phyloP scores from a whole-genome alignment of 37 sponge, comb jelly and placozoan genomes.

The Chondrosia reniformis region DNA sequence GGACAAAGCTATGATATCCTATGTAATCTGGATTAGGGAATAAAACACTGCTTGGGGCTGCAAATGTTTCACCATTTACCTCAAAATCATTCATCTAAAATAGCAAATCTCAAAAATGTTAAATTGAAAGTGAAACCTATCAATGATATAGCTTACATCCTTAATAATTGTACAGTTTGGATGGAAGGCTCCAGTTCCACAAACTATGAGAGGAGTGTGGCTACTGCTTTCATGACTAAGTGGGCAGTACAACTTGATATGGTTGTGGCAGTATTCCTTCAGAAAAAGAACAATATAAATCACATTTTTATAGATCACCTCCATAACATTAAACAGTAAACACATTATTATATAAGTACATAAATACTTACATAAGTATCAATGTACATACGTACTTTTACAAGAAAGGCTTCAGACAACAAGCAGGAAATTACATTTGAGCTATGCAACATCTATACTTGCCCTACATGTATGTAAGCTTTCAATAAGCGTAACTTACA shows the following conservation, averaged over 20 bases:
- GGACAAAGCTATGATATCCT: too few relatives aligned
- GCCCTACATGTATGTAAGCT: background rate
- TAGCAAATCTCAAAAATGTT: too few relatives aligned
- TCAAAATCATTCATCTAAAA: too few relatives aligned
- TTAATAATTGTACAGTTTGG: conserved; percentile 17
- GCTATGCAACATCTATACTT: too few relatives aligned
- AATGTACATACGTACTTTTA: background rate
- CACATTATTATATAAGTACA: background rate
- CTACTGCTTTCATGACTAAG: background rate
- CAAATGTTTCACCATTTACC: too few relatives aligned
- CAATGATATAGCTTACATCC: background rate
- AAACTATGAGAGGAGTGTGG: background rate
- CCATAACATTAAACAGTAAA: background rate
- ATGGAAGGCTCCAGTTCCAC: conserved; percentile 13
- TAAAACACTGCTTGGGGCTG: too few relatives aligned
- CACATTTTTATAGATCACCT: background rate
- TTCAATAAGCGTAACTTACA: background rate
- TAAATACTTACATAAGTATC: background rate
- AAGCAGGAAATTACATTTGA: too few relatives aligned
- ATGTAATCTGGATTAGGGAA: too few relatives aligned
- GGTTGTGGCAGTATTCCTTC: background rate
- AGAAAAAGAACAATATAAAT: background rate
- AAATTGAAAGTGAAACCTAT: too few relatives aligned
- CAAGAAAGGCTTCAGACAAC: too few relatives aligned
- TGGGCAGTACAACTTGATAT: conserved; percentile 1